Evolutionary conservation across 2,888 invertebrate genomes (phyloP), one percentile per base, ranked within the genome.

Genomic region (Eupeodes latifasciatus): DNA sequence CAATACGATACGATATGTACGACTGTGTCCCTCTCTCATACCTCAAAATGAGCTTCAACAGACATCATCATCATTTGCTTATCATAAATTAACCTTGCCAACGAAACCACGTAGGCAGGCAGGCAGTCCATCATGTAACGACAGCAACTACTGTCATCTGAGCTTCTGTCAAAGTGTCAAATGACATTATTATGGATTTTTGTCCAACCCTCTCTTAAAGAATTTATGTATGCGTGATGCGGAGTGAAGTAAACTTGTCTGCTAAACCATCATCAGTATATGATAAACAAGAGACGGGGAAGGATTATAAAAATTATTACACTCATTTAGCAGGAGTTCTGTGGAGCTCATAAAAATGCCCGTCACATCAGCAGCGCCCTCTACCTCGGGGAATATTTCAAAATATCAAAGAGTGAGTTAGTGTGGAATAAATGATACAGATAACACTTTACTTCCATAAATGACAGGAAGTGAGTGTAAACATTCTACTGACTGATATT

Each of bases 31-130:
- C 27, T 5, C 57, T 1, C 12, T 7, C 2, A 19, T 3, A 1
- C 62, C 71, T 49, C 66, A 40, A 11, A 12, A n/a, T 44, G 27
- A 44, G 57, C 57, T 64, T 64, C n/a, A 76, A 72, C 64, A 64
- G 83, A 83, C 87, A 80, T 83, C 83, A 83, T 83, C 62, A 64
- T 64, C 64, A 62, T 83, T 72, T 76, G 84, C 61, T 81, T 84
- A 62, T 88, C 84, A 81, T 75, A 85, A 85, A 81, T 88, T 88
- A 88, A 85, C 88, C 88, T 87, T 87, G 80, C 87, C 57, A 16
- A 27, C 69, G 6, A 27, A 27, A 40, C 9, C 66, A n/a, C n/a
- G n/a, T n/a, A 81, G 77, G 53, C 81, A 79, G 67, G 16, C 75
- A 57, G 67, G 55, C 27, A 47, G 57, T 47, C 59, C 12, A 36